Percentiles rank a stretch among this genome's conserved stretches.
These are phyloP conservation scores for Bucorvus abyssinicus DNA, from an alignment of 2,797 vertebrate species.

Conservation along the genomic window DNA sequence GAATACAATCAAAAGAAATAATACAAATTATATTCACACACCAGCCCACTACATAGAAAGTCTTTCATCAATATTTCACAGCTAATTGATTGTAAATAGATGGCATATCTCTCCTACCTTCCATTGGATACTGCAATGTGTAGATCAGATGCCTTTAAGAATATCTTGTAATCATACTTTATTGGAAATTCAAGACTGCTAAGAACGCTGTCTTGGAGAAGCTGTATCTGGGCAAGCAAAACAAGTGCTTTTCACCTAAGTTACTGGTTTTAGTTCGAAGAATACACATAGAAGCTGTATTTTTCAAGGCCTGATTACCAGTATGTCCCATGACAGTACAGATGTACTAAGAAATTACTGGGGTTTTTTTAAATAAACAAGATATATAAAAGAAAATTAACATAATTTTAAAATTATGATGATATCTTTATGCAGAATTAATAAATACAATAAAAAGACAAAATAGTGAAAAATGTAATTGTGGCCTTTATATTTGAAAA, in stretches of 20 bases:
- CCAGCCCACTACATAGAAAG: background rate
- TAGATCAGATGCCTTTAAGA: background rate
- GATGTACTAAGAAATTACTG: background rate
- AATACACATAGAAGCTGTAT: background rate
- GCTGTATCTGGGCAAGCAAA: background rate
- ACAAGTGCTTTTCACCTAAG: background rate
- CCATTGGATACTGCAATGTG: background rate
- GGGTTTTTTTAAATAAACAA: background rate
- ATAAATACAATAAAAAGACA: background rate
- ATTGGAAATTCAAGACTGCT: background rate
- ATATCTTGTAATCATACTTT: background rate
- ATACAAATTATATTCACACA: background rate
- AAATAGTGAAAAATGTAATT: background rate
- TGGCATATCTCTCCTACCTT: background rate
- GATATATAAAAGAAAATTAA: background rate
- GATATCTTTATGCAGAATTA: background rate
- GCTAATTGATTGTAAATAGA: background rate
- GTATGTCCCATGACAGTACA: background rate
- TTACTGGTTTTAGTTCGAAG: background rate
- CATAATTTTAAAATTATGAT: background rate
- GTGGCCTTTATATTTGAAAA: background rate
- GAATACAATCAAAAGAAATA: background rate
- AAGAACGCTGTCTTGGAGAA: background rate
- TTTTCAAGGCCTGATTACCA: background rate
- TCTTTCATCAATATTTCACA: background rate